phyloP scores from a whole-genome alignment of 2,888 invertebrate species.

The Macrosiphum euphorbiae region DNA sequence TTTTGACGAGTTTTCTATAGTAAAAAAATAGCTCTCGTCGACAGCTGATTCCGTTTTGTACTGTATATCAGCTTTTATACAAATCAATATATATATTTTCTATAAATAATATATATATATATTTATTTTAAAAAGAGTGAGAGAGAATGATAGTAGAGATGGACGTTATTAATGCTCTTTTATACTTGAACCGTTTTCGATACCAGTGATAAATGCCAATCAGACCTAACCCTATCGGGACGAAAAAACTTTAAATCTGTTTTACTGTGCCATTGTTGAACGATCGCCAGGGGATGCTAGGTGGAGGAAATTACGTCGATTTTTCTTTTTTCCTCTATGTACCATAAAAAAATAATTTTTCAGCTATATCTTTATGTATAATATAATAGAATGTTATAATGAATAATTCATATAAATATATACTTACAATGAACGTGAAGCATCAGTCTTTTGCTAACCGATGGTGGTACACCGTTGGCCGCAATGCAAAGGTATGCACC shows the following conservation, averaged over 20 bases:
- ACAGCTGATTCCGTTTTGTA: constrained; percentile 60
- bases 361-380: not conserved
- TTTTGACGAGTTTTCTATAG: constrained; percentile 58
- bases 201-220: constrained; percentile 64
- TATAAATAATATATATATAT: constrained; percentile 15
- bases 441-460: constrained; percentile 92
- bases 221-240: constrained; percentile 62
- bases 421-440: constrained; percentile 92
- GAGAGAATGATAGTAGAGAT: constrained; percentile 54
- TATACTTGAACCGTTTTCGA: constrained; percentile 58
- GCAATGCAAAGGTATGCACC: constrained; percentile 90
- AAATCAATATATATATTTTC: constrained; percentile 32
- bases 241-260: constrained; percentile 64
- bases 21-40: constrained; percentile 54
- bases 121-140: constrained; percentile 41
- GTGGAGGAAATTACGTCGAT: constrained; percentile 52
- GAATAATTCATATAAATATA: constrained; percentile 6
- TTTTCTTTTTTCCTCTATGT: constrained; percentile 36
- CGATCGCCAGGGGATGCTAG: constrained; percentile 37
- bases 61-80: constrained; percentile 51
- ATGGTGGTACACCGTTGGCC: constrained; percentile 88
- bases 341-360: constrained; percentile 45
- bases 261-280: constrained; percentile 50
- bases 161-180: constrained; percentile 64
- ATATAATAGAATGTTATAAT: constrained; percentile 18